Conservation (phyloP, 2,113 vertebrate species). For the Lichenostomus cassidix region DNA sequence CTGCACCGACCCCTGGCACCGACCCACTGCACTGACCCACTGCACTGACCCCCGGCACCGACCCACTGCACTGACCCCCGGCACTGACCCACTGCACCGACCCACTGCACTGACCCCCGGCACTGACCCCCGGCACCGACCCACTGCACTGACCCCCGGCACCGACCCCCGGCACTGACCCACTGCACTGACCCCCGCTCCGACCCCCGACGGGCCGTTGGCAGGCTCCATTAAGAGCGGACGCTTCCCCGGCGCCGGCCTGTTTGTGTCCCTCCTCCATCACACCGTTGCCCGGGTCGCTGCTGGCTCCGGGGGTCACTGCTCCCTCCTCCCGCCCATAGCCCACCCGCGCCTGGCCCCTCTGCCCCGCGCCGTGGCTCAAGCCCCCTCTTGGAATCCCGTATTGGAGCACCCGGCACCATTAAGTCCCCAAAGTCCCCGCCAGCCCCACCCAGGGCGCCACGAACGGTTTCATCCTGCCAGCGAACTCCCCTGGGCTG, state of each 20-base stretch:
- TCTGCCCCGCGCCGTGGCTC: neutral
- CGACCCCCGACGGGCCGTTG: no score
- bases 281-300: no score
- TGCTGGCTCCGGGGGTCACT: neutral
- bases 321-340: neutral
- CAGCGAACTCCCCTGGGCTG: accelerated
- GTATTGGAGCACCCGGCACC: accelerated
- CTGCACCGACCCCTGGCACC: no score
- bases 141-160: no score
- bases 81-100: neutral
- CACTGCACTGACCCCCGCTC: neutral
- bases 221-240: neutral
- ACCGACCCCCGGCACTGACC: neutral
- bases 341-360: neutral
- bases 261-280: neutral
- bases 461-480: neutral
- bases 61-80: no score
- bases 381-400: neutral
- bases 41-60: neutral
- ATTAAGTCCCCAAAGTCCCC: neutral
- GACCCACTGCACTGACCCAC: no score
- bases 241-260: neutral
- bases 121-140: neutral
- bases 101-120: neutral
- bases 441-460: neutral